Evolutionary conservation across 2,113 vertebrate genomes (phyloP).

Genomic region (Oreochromis niloticus): DNA sequence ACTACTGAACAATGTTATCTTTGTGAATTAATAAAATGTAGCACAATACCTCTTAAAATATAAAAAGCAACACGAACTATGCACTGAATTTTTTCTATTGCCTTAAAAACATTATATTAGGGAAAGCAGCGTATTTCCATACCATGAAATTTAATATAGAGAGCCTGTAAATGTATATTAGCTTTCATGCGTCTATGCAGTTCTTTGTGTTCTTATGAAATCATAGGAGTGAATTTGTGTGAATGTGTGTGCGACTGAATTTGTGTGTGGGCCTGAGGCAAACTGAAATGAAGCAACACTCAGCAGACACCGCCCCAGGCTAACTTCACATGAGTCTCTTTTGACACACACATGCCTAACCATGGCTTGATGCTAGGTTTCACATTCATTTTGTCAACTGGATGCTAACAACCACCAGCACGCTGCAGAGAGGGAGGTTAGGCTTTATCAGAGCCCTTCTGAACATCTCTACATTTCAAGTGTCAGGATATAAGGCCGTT

Average conservation of each 20-base stretch:
- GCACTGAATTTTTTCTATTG: neutral
- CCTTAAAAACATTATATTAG: neutral
- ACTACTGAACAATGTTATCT: neutral
- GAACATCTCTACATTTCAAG: neutral
- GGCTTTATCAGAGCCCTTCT: constrained; percentile 14
- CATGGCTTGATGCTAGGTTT: constrained; percentile 15
- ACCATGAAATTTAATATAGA: neutral
- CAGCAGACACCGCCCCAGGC: constrained; percentile 46
- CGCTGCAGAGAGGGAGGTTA: constrained; percentile 20
- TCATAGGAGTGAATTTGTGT: neutral
- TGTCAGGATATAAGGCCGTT: neutral
- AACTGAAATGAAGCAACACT: constrained; percentile 42
- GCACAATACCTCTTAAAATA: neutral
- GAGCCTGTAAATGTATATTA: neutral
- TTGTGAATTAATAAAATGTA: neutral
- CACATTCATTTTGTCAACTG: constrained; percentile 40
- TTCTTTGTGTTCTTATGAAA: neutral
- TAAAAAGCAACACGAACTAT: neutral
- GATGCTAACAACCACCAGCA: constrained; percentile 23
- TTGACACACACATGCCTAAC: constrained; percentile 21
- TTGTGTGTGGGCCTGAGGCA: constrained; percentile 40
- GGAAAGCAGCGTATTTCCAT: neutral
- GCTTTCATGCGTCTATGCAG: neutral
- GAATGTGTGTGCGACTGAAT: neutral
- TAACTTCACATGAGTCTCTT: constrained; percentile 23